These are phyloP conservation scores for Hypocryptadius cinnamomeus DNA, from an alignment of 2,113 vertebrate species.

Conservation along the genomic window DNA sequence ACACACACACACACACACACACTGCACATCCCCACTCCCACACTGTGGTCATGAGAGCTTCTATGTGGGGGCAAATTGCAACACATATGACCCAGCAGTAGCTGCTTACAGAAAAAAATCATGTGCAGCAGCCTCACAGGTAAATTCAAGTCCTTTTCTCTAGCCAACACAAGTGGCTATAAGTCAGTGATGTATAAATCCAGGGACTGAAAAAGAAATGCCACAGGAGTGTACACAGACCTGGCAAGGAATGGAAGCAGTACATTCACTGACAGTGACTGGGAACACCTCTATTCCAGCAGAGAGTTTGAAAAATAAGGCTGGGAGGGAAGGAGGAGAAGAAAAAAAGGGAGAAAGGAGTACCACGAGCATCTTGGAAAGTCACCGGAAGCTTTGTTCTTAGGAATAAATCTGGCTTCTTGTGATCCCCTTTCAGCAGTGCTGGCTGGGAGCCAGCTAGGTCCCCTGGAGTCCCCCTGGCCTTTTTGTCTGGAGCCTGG, in stretches of 20 bases:
- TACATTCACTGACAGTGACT: not conserved
- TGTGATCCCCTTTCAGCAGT: conserved; percentile 23
- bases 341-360: not conserved
- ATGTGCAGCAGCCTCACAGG: not conserved
- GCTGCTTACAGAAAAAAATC: not conserved
- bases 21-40: not conserved
- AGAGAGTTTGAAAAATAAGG: not conserved
- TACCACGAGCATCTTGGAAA: not conserved
- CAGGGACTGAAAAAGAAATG: not conserved
- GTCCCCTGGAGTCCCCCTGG: conserved; percentile 5
- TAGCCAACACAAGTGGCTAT: not conserved
- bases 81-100: not conserved
- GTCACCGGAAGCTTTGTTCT: conserved; percentile 26
- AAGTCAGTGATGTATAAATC: not conserved
- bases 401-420: conserved; percentile 24
- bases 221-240: fast-evolving
- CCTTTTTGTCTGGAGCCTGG: conserved; percentile 46
- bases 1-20: not conserved
- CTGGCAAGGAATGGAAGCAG: not conserved
- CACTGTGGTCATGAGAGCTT: not conserved
- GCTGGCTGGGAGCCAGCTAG: conserved; percentile 1
- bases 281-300: not conserved
- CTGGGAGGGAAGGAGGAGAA: not conserved
- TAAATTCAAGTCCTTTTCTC: not conserved
- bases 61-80: not conserved